Evolutionary conservation across 2,113 vertebrate genomes (phyloP).

Genomic region (Cranoglanis bouderius): DNA sequence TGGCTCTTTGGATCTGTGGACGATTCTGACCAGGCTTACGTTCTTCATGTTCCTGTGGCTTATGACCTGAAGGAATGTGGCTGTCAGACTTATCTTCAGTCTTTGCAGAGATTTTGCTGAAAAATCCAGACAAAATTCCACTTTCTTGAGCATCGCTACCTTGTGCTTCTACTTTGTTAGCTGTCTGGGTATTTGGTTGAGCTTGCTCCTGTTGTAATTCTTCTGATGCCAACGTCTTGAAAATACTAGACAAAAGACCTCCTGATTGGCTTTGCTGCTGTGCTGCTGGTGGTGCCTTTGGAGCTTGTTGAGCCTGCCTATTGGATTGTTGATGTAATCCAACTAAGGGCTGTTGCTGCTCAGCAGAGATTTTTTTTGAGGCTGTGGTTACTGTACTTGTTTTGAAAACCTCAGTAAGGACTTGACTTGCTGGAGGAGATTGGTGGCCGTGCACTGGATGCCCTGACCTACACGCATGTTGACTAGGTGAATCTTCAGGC

Average conservation of each 20-base stretch:
- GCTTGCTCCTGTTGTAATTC: slow-evolving; percentile 54
- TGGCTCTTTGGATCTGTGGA: slow-evolving; percentile 68
- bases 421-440: slow-evolving; percentile 56
- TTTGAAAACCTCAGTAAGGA: slow-evolving; percentile 63
- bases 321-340: slow-evolving; percentile 45
- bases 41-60: slow-evolving; percentile 46
- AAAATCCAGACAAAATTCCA: slow-evolving; percentile 73
- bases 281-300: slow-evolving; percentile 11
- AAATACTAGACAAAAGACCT: slow-evolving; percentile 70
- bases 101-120: slow-evolving; percentile 66
- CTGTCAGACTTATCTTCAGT: slow-evolving; percentile 52
- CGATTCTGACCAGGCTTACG: slow-evolving; percentile 52
- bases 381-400: slow-evolving; percentile 42
- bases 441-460: slow-evolving; percentile 54
- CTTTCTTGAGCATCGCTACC: slow-evolving; percentile 45
- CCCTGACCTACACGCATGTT: slow-evolving; percentile 45
- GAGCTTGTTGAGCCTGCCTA: slow-evolving; percentile 1
- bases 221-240: slow-evolving; percentile 78
- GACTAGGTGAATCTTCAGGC: slow-evolving; percentile 47
- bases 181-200: slow-evolving; percentile 40
- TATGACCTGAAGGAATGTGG: slow-evolving; percentile 50
- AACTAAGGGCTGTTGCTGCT: slow-evolving; percentile 36
- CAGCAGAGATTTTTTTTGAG: slow-evolving; percentile 50
- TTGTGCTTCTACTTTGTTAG: slow-evolving; percentile 48
- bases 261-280: slow-evolving; percentile 63